Conservation (phyloP, 2,888 invertebrate species). For the Chymomyza procnemis region DNA sequence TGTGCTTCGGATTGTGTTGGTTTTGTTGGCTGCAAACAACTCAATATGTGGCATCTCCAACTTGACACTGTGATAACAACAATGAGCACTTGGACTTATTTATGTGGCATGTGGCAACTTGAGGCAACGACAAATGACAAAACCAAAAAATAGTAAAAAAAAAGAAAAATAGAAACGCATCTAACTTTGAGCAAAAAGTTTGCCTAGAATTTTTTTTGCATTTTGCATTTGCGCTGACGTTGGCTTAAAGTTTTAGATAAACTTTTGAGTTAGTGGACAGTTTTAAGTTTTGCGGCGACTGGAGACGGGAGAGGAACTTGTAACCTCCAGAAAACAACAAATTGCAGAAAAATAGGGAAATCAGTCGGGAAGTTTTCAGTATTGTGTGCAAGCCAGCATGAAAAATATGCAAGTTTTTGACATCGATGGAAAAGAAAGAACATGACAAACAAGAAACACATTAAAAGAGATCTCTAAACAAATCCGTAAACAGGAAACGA, state of each 20-base stretch:
- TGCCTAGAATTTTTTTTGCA: constrained; percentile 19
- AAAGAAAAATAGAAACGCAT: constrained; percentile 26
- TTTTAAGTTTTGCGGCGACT: constrained; percentile 38
- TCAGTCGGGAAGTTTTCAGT: constrained; percentile 12
- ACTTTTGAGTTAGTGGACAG: constrained; percentile 47
- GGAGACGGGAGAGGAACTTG: not conserved
- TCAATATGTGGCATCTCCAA: not conserved
- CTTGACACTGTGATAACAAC: not conserved
- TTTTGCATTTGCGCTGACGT: constrained; percentile 34
- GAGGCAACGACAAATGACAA: not conserved
- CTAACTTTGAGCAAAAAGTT: constrained; percentile 52
- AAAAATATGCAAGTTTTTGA: constrained; percentile 32
- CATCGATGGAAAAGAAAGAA: constrained; percentile 40
- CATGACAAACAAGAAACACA: constrained; percentile 11
- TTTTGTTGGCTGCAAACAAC: not conserved
- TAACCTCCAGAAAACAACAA: not conserved
- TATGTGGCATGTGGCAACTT: not conserved
- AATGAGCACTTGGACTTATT: not conserved
- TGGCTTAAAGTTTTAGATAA: constrained; percentile 43
- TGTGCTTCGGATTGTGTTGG: not conserved
- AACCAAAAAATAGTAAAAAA: not conserved
- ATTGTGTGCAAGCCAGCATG: constrained; percentile 13
- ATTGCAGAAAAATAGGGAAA: not conserved
- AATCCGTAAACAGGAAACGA: not conserved
- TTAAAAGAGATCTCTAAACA: not conserved